Conservation (phyloP, 2,113 vertebrate genomes). For the Ariopsis seemanni region DNA sequence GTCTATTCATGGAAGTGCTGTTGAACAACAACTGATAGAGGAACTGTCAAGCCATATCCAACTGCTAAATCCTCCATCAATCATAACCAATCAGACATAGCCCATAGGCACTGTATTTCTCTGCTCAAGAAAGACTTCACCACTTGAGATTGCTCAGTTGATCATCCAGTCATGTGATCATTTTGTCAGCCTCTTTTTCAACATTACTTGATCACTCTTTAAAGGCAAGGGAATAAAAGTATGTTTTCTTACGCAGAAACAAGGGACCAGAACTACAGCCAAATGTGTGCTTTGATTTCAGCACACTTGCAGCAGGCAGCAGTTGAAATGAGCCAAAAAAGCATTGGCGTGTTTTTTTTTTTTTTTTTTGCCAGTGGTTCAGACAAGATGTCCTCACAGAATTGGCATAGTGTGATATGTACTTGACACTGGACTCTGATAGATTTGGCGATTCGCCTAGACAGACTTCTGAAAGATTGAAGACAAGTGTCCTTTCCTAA, state of each 20-base stretch:
- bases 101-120: background rate
- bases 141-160: background rate
- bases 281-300: background rate
- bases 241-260: background rate
- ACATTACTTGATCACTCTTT: background rate
- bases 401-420: background rate
- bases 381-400: background rate
- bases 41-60: background rate
- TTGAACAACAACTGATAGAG: background rate
- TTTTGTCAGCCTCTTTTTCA: background rate
- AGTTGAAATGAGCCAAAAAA: background rate
- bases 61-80: background rate
- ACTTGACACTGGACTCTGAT: background rate
- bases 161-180: background rate
- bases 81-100: background rate
- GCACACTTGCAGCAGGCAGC: background rate
- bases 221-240: background rate
- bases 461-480: slow-evolving; percentile 5
- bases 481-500: slow-evolving; percentile 13
- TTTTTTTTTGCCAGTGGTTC: background rate
- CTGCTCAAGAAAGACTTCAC: background rate
- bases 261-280: background rate
- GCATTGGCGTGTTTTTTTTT: background rate
- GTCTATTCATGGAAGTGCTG: background rate
- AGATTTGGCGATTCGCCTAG: background rate